Conservation (phyloP, 2,888 invertebrate genomes). For the Pycnomerus fuliginosus region DNA sequence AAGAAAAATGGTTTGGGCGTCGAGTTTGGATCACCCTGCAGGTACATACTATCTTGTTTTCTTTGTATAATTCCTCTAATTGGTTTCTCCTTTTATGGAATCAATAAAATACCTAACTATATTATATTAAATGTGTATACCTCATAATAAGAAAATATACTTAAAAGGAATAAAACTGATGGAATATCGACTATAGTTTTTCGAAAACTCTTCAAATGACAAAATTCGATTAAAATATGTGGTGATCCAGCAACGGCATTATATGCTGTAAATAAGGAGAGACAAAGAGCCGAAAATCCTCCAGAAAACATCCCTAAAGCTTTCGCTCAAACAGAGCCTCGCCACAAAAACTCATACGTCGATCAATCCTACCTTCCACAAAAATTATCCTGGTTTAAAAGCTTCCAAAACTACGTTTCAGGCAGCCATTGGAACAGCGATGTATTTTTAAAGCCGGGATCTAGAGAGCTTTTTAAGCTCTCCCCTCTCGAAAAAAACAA, state of each 20-base stretch:
- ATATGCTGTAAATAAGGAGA: slow-evolving; percentile 44
- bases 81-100: no score
- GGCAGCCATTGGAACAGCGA: slow-evolving; percentile 52
- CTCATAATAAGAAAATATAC: no score
- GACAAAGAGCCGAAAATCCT: slow-evolving; percentile 44
- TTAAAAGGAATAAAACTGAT: no score
- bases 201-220: no score
- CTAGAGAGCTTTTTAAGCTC: slow-evolving; percentile 48
- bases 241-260: slow-evolving; percentile 30
- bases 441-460: slow-evolving; percentile 53
- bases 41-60: no score
- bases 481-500: slow-evolving; percentile 48
- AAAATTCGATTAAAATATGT: slow-evolving; percentile 32
- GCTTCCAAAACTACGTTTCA: slow-evolving; percentile 50
- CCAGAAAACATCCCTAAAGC: slow-evolving; percentile 46
- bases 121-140: no score
- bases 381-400: slow-evolving; percentile 43
- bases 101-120: no score
- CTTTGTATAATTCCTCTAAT: no score
- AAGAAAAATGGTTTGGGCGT: no score
- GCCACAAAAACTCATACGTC: slow-evolving; percentile 44
- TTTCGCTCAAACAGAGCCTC: slow-evolving; percentile 46
- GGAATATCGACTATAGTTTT: no score
- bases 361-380: slow-evolving; percentile 49
- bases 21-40: no score